phyloP scores from a whole-genome alignment of 2,888 invertebrate genomes.

The Rhaphigaster nebulosa region DNA sequence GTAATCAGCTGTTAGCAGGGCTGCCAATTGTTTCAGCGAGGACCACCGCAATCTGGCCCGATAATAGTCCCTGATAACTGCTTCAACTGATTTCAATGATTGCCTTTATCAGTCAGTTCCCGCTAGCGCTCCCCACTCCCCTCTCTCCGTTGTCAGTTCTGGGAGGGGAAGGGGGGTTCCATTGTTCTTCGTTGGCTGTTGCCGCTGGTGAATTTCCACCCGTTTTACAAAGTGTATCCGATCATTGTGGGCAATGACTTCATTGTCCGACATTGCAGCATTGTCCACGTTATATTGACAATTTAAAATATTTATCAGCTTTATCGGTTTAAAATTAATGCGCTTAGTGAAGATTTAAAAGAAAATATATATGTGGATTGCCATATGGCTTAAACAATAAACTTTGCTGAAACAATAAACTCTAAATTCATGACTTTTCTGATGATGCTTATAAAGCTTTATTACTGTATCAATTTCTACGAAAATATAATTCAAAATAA shows the following conservation, averaged over 20 bases:
- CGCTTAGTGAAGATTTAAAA: background rate
- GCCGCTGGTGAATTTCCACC: background rate
- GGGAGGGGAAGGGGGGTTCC: background rate
- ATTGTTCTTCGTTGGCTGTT: slow-evolving; percentile 9
- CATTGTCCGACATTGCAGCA: background rate
- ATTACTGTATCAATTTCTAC: too few relatives aligned
- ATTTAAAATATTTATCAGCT: background rate
- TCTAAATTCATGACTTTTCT: too few relatives aligned
- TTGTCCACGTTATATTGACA: background rate
- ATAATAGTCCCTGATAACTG: slow-evolving; percentile 31
- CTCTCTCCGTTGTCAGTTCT: background rate
- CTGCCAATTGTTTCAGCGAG: slow-evolving; percentile 9
- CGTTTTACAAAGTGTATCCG: slow-evolving; percentile 21
- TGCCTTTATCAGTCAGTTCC: slow-evolving; percentile 28
- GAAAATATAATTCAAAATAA: too few relatives aligned
- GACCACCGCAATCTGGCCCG: background rate
- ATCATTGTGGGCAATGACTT: background rate
- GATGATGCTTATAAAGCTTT: too few relatives aligned
- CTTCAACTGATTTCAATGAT: slow-evolving; percentile 38
- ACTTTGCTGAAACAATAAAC: too few relatives aligned
- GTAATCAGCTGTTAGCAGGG: slow-evolving; percentile 33
- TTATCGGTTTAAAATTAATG: background rate
- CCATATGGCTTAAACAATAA: too few relatives aligned
- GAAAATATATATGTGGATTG: too few relatives aligned
- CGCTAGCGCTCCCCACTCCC: background rate